Percentiles rank a stretch among this genome's conserved stretches.
Evolutionary conservation across 2,113 vertebrate species (phyloP).

Genomic region (Solea senegalensis): DNA sequence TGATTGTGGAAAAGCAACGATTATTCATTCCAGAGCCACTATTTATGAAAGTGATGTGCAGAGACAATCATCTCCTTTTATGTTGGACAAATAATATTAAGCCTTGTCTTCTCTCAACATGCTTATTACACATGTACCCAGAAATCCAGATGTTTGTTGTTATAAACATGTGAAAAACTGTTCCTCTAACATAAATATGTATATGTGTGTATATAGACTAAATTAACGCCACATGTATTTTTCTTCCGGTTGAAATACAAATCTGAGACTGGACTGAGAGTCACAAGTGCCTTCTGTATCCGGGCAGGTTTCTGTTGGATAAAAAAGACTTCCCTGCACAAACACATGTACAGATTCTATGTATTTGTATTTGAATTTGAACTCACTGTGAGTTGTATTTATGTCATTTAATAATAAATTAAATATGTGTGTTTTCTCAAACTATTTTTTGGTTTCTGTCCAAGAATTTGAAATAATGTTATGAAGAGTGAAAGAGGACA

Average conservation of each 20-base stretch:
- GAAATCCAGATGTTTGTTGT: constrained; percentile 27
- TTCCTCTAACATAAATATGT: constrained; percentile 72
- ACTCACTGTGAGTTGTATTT: constrained; percentile 80
- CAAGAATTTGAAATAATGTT: background rate
- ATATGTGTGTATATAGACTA: constrained; percentile 84
- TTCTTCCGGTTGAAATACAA: constrained; percentile 55
- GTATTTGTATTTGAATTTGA: constrained; percentile 80
- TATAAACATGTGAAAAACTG: constrained; percentile 27
- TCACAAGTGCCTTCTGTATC: constrained; percentile 59
- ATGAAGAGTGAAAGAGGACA: background rate
- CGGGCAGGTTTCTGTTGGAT: constrained; percentile 22
- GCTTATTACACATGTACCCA: constrained; percentile 27
- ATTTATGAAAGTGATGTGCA: background rate
- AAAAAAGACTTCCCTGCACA: constrained; percentile 23
- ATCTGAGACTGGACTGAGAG: constrained; percentile 33
- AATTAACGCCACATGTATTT: constrained; percentile 67
- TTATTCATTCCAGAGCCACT: constrained; percentile 15
- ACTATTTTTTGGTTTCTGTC: background rate
- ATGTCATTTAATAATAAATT: constrained; percentile 86
- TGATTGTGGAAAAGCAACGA: constrained; percentile 18
- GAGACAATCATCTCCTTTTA: constrained; percentile 28
- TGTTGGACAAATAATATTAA: constrained; percentile 13
- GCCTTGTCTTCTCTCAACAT: constrained; percentile 41
- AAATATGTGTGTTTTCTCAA: constrained; percentile 73
- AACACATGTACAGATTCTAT: constrained; percentile 79